Conservation (phyloP, 1,140 invertebrate species). For the Mizuhopecten yessoensis region DNA sequence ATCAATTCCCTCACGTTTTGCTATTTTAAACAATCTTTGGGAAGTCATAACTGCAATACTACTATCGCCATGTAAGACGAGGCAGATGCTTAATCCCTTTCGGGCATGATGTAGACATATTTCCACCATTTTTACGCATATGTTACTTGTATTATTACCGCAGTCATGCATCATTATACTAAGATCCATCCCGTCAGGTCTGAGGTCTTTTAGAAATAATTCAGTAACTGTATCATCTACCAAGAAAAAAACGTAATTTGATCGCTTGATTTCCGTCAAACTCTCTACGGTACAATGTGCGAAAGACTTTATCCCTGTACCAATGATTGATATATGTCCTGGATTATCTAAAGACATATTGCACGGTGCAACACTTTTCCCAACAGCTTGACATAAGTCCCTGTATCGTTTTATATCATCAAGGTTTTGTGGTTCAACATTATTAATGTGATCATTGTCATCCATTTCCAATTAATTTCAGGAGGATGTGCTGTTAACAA, state of each 20-base stretch:
- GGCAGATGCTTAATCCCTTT: background rate
- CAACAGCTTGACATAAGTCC: background rate
- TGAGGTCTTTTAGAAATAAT: background rate
- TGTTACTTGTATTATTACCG: background rate
- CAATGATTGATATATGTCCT: background rate
- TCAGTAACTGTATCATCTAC: background rate
- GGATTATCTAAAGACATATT: background rate
- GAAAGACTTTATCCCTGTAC: background rate
- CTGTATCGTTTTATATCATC: background rate
- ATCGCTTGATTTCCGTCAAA: background rate
- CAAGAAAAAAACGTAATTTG: background rate
- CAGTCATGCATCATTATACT: background rate
- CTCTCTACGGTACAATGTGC: slow-evolving; percentile 1
- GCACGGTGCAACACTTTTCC: background rate
- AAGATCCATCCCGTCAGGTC: slow-evolving; percentile 1
- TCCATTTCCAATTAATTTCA: too few relatives aligned
- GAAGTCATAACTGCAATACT: background rate
- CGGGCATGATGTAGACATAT: background rate
- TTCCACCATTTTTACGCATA: background rate
- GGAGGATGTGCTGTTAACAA: too few relatives aligned
- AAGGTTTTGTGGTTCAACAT: background rate
- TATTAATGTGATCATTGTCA: too few relatives aligned
- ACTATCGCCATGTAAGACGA: background rate
- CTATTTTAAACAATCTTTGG: background rate
- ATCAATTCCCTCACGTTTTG: background rate